Conservation (phyloP, 2,113 vertebrate genomes). For the Takifugu flavidus region DNA sequence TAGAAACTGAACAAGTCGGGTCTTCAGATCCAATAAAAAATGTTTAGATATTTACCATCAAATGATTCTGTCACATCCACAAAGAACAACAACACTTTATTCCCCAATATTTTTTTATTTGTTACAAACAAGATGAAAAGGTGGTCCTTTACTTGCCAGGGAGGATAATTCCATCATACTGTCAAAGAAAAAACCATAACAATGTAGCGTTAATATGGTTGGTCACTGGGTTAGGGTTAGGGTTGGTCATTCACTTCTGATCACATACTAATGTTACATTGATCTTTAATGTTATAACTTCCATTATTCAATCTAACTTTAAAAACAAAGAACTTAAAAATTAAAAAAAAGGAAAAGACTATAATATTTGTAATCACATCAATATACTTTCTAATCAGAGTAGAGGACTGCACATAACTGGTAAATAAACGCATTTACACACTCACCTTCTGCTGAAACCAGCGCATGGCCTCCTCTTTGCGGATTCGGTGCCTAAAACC, state of each 20-base stretch:
- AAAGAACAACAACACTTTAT: constrained; percentile 58
- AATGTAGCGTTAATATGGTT: not conserved
- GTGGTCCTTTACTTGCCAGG: constrained; percentile 88
- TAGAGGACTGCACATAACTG: not conserved
- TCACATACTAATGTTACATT: too few relatives aligned
- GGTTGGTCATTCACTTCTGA: too few relatives aligned
- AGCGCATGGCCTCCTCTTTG: constrained; percentile 98
- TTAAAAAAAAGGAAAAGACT: too few relatives aligned
- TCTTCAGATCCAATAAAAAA: too few relatives aligned
- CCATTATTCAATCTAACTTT: too few relatives aligned
- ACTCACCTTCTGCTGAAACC: constrained; percentile 98
- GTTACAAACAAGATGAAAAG: constrained; percentile 68
- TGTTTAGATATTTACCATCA: too few relatives aligned
- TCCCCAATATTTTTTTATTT: constrained; percentile 75
- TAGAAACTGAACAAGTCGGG: too few relatives aligned
- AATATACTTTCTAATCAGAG: not conserved
- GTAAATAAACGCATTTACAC: too few relatives aligned
- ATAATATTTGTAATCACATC: too few relatives aligned
- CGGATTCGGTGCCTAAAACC: constrained; percentile 96
- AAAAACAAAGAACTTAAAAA: too few relatives aligned
- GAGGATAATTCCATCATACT: constrained; percentile 99
- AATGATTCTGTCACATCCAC: not conserved
- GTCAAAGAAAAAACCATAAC: constrained; percentile 16
- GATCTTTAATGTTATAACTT: too few relatives aligned
- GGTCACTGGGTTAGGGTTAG: too few relatives aligned